Evolutionary conservation across 23 tunicate species (phyloP), one percentile per base, ranked within the genome.

Genomic region (Halocynthia roretzi): DNA sequence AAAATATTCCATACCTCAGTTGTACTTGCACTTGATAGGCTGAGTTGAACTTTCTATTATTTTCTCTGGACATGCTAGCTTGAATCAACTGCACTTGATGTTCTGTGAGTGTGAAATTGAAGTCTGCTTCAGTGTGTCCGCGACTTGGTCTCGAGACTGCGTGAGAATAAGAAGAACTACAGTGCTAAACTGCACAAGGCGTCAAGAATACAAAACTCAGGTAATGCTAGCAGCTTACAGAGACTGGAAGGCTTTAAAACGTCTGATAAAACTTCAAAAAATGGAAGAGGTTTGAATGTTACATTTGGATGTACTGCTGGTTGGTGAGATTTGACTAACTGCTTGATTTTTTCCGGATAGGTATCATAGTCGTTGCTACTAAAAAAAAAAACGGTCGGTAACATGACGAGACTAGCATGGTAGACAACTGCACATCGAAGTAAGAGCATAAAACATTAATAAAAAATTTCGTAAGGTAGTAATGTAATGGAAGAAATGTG

Each of bases 221-320:
- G 18, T 19, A 76, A 51, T 18, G 31, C 9, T 50, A 11, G 17
- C 55, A 82, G 55, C 93, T 82, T 68, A 87, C 93, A 19, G 66
- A 87, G 54, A 15, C 62, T 50, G 10, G 66, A 10, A 7, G 93
- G 93, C 7, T 66, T 53, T 12, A 87, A 19, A 61, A 87, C 81
- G 55, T 76, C 86, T 20, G 80, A 70, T 19, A 82, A 49, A 20
- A 74, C 53, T 53, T 87, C 83, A 62, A 76, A 87, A 77, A 87
- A 87, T 19, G 93, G 93, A 52, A 87, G 80, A 8, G 75, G 49
- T 21, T 72, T 76, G 50, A 87, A 80, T 65, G 71, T 82, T 10
- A 77, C 78, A 56, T 80, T 54, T 5, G 74, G 76, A 50, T 80
- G 76, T 22, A 67, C 62, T 31, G 74, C 61, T 12, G 73, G 44